Percentiles rank a stretch among this genome's conserved stretches.
These are phyloP conservation scores for Cossypha polioptera DNA, from an alignment of 2,797 vertebrate species.

Conservation along the genomic window DNA sequence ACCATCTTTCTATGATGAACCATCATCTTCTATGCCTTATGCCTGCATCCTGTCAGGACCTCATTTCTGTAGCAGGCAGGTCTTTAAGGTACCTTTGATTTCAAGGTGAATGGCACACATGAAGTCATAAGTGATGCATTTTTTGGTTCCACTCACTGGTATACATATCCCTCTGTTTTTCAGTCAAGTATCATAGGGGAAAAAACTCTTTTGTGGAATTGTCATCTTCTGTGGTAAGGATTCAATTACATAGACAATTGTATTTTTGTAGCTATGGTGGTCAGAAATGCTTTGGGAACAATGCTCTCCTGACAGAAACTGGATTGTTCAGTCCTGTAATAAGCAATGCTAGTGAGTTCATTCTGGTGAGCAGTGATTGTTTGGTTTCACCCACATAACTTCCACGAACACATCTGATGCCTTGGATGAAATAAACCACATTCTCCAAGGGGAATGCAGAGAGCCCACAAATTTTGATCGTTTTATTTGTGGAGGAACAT, in stretches of 20 bases:
- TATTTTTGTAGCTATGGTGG: not conserved
- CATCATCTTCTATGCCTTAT: not conserved
- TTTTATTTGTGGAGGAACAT: not conserved
- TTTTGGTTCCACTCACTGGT: not conserved
- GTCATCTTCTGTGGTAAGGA: not conserved
- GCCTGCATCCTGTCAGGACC: not conserved
- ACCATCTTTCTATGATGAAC: not conserved
- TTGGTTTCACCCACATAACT: conserved; percentile 28
- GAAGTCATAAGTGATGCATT: not conserved
- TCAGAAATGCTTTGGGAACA: not conserved
- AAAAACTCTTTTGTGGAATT: not conserved
- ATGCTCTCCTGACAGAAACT: not conserved
- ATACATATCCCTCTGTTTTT: not conserved
- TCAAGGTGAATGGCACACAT: not conserved
- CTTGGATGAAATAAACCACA: conserved; percentile 1
- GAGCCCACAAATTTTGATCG: not conserved
- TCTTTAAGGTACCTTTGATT: not conserved
- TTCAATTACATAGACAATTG: not conserved
- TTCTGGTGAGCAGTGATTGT: not conserved
- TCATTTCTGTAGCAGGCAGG: not conserved
- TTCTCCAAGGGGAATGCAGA: not conserved
- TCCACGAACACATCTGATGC: not conserved
- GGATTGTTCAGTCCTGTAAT: not conserved
- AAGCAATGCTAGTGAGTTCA: not conserved
- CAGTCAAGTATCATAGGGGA: not conserved